Conservation (phyloP, 2,113 vertebrate species). For the Trinectes maculatus region DNA sequence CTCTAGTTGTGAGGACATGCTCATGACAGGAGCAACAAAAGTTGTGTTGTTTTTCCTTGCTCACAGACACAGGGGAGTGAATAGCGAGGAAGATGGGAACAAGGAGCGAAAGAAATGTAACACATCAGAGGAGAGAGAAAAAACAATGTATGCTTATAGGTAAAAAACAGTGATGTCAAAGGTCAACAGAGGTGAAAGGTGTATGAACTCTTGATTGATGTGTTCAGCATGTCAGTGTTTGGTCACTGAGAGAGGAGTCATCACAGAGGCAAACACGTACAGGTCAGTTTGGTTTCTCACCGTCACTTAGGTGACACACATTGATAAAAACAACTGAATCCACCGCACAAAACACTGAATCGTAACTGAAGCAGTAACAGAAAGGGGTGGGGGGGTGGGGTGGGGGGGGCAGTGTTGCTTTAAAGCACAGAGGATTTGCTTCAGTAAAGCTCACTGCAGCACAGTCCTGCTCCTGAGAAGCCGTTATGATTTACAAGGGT, state of each 20-base stretch:
- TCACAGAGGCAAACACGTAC: background rate
- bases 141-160: no score
- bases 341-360: background rate
- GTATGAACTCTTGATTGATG: background rate
- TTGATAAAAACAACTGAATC: constrained; percentile 20
- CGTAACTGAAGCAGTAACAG: background rate
- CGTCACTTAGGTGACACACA: no score
- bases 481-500: constrained; percentile 47
- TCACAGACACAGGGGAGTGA: constrained; percentile 1
- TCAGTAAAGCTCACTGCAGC: constrained; percentile 31
- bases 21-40: constrained; percentile 24
- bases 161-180: constrained; percentile 14
- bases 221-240: background rate
- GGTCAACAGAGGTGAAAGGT: constrained; percentile 28
- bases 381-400: background rate
- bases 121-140: background rate
- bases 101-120: background rate
- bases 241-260: constrained; percentile 1
- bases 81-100: background rate
- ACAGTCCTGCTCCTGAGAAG: constrained; percentile 39
- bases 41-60: constrained; percentile 23
- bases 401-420: constrained; percentile 9
- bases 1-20: no score
- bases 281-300: background rate
- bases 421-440: constrained; percentile 24